phyloP scores from a whole-genome alignment of 2,113 vertebrate genomes.

The Oenanthe oenanthe region DNA sequence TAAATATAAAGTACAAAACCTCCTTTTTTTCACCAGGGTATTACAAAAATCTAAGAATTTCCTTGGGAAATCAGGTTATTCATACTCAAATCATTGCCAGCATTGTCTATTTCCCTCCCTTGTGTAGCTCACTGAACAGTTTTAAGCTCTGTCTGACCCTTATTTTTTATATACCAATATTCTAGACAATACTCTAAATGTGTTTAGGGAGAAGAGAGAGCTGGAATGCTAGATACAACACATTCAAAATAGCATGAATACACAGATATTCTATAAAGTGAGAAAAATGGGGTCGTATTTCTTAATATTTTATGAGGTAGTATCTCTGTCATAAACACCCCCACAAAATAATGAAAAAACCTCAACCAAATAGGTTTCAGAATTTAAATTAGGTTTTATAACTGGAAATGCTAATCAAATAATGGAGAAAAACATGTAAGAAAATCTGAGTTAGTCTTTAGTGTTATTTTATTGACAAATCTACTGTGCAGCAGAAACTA shows the following conservation, averaged over 20 bases:
- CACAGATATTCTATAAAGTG: neutral
- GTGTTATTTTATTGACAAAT: neutral
- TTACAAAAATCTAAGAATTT: neutral
- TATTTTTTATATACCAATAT: neutral
- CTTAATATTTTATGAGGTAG: neutral
- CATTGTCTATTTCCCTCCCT: neutral
- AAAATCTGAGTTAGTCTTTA: neutral
- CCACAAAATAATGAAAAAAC: neutral
- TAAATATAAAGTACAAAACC: neutral
- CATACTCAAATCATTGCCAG: rapidly evolving
- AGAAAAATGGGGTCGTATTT: neutral
- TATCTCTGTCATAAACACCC: neutral
- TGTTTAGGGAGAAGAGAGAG: neutral
- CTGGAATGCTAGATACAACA: neutral
- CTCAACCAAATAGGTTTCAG: rapidly evolving
- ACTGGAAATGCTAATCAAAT: neutral
- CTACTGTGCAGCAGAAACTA: neutral
- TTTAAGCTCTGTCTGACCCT: neutral
- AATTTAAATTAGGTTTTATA: neutral
- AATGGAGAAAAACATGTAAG: neutral
- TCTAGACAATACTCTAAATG: neutral
- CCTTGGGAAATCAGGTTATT: neutral
- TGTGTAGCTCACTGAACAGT: neutral
- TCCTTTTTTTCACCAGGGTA: neutral
- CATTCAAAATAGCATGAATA: neutral